These are phyloP conservation scores for Caenorhabditis doughertyi DNA, from an alignment of 2,888 invertebrate genomes.

Conservation along the genomic window DNA sequence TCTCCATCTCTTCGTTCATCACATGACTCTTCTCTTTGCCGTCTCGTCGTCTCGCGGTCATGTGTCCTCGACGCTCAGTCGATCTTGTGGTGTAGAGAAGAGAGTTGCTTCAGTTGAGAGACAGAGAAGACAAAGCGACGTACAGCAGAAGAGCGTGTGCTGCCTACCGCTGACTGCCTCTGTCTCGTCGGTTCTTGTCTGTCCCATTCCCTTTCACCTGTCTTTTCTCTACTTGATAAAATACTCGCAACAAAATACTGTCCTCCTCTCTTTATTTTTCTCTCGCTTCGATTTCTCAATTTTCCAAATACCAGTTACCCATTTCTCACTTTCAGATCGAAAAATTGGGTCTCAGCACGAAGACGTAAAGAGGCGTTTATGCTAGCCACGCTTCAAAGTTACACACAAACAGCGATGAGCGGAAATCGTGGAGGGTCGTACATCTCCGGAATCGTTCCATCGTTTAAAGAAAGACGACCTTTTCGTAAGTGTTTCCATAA, in stretches of 20 bases:
- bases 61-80: slow-evolving; percentile 56
- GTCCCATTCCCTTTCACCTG: slow-evolving; percentile 62
- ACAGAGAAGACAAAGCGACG: slow-evolving; percentile 33
- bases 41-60: slow-evolving; percentile 60
- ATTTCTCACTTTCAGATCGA: slow-evolving; percentile 47
- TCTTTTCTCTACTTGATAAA: slow-evolving; percentile 44
- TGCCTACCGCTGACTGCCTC: slow-evolving; percentile 24
- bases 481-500: slow-evolving; percentile 83
- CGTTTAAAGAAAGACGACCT: slow-evolving; percentile 83
- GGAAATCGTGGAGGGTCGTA: slow-evolving; percentile 48
- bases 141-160: slow-evolving; percentile 43
- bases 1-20: slow-evolving; percentile 32
- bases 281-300: slow-evolving; percentile 2
- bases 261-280: slow-evolving; percentile 16
- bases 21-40: slow-evolving; percentile 48
- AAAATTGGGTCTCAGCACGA: slow-evolving; percentile 57
- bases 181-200: slow-evolving; percentile 30
- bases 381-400: slow-evolving; percentile 62
- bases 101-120: slow-evolving; percentile 11
- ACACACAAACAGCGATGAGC: slow-evolving; percentile 59
- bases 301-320: slow-evolving; percentile 26
- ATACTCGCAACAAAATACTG: slow-evolving; percentile 35
- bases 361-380: slow-evolving; percentile 54
- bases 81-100: slow-evolving; percentile 51
- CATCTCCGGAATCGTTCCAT: slow-evolving; percentile 74